Percentiles rank a stretch among this genome's conserved stretches.
These are phyloP conservation scores for Molossus molossus DNA, from an alignment of 2,797 vertebrate species.

Conservation along the genomic window DNA sequence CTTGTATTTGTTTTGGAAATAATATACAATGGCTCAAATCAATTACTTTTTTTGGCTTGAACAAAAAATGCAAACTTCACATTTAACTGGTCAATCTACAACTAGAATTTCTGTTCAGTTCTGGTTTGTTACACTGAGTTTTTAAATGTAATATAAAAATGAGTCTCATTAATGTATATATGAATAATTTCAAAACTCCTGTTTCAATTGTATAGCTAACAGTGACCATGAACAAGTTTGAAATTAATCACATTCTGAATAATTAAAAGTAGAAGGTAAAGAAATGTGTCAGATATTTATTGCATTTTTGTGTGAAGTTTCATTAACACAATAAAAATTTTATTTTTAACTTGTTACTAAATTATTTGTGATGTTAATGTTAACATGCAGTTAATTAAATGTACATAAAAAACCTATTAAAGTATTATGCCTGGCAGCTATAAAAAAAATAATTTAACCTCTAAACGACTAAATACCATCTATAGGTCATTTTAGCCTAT, in stretches of 20 bases:
- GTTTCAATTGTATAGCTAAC: constrained; percentile 9
- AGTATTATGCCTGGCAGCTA: constrained; percentile 49
- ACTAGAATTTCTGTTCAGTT: constrained; percentile 2
- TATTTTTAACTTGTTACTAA: constrained; percentile 67
- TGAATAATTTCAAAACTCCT: constrained; percentile 60
- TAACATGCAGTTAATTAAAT: constrained; percentile 81
- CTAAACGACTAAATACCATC: background rate
- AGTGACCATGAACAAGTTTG: constrained; percentile 21
- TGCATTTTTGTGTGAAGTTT: constrained; percentile 61
- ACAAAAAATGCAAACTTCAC: constrained; percentile 33
- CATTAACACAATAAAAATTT: constrained; percentile 75
- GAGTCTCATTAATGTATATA: constrained; percentile 4
- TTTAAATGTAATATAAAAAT: constrained; percentile 59
- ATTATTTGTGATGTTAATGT: constrained; percentile 77
- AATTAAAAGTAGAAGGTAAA: constrained; percentile 55
- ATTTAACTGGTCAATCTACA: background rate
- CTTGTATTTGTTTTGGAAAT: constrained; percentile 48
- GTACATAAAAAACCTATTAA: constrained; percentile 72
- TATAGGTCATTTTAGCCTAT: background rate
- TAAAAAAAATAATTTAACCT: constrained; percentile 65
- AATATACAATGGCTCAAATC: background rate
- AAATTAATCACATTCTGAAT: constrained; percentile 54
- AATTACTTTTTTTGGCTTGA: background rate
- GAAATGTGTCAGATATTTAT: constrained; percentile 63
- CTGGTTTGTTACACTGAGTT: background rate